These are phyloP conservation scores for Pogonocherus hispidulus DNA, from an alignment of 2,888 invertebrate genomes.

Conservation along the genomic window DNA sequence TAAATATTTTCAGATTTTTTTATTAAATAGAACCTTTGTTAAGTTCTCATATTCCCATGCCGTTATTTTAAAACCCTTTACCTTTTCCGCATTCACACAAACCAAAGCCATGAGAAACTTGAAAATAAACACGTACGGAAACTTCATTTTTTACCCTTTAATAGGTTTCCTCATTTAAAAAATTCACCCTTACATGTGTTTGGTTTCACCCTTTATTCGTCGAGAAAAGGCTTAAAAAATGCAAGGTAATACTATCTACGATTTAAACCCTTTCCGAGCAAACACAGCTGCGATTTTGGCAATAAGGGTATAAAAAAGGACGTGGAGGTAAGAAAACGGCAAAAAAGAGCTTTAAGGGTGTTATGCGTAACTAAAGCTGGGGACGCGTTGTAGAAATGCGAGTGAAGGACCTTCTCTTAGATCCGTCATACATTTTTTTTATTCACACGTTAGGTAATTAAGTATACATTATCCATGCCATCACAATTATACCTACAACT, in stretches of 20 bases:
- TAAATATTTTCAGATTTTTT: not conserved
- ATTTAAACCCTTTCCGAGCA: slow-evolving; percentile 59
- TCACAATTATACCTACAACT: too few species aligned
- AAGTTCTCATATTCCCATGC: slow-evolving; percentile 39
- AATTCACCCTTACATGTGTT: slow-evolving; percentile 53
- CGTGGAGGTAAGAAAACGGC: slow-evolving; percentile 39
- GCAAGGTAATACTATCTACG: slow-evolving; percentile 57
- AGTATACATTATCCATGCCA: too few species aligned
- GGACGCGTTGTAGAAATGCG: not conserved
- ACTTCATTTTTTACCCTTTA: slow-evolving; percentile 52
- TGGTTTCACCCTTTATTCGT: slow-evolving; percentile 55
- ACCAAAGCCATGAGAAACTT: slow-evolving; percentile 49
- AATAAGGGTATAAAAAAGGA: slow-evolving; percentile 44
- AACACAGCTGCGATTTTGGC: slow-evolving; percentile 57
- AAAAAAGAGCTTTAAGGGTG: slow-evolving; percentile 35
- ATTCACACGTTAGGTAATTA: not conserved
- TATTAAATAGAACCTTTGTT: not conserved
- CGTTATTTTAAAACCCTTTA: slow-evolving; percentile 37
- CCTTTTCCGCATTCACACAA: slow-evolving; percentile 37
- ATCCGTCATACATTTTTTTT: not conserved
- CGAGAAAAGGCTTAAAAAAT: slow-evolving; percentile 55
- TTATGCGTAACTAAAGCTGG: slow-evolving; percentile 16
- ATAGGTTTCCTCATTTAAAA: slow-evolving; percentile 51
- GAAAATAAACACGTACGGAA: slow-evolving; percentile 43
- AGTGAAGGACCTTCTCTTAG: not conserved